Conservation (phyloP, 2,797 vertebrate genomes). For the Babyrousa celebensis region DNA sequence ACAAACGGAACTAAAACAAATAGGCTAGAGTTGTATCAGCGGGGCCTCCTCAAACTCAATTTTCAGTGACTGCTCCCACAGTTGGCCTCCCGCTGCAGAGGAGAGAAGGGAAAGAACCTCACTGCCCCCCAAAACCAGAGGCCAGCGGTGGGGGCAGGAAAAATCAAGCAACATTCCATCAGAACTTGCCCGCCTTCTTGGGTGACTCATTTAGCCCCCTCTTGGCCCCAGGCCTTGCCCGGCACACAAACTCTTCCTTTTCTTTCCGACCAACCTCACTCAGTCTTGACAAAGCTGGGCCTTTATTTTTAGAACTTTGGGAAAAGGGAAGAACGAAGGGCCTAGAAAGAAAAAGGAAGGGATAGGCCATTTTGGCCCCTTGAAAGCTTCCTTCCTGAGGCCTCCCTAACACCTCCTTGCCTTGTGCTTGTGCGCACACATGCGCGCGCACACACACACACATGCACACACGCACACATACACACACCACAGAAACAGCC, state of each 20-base stretch:
- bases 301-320: slow-evolving; percentile 71
- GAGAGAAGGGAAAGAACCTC: not conserved
- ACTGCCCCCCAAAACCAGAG: not conserved
- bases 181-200: not conserved
- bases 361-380: not conserved
- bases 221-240: not conserved
- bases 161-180: not conserved
- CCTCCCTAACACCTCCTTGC: not conserved
- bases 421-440: not conserved
- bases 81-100: not conserved
- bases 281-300: slow-evolving; percentile 31
- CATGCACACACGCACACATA: not conserved
- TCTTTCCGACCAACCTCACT: slow-evolving; percentile 11
- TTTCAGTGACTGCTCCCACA: not conserved
- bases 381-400: slow-evolving; percentile 41
- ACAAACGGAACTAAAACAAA: not conserved
- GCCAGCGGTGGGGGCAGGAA: not conserved
- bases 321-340: slow-evolving; percentile 44
- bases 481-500: too few relatives aligned
- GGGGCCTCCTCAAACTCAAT: not conserved
- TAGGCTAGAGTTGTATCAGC: not conserved
- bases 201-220: rapidly evolving
- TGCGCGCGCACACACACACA: too few relatives aligned
- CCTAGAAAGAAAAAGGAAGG: slow-evolving; percentile 1
- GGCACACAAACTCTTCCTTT: not conserved